Conservation (phyloP, 1,140 invertebrate species). For the Musca vetustissima region DNA sequence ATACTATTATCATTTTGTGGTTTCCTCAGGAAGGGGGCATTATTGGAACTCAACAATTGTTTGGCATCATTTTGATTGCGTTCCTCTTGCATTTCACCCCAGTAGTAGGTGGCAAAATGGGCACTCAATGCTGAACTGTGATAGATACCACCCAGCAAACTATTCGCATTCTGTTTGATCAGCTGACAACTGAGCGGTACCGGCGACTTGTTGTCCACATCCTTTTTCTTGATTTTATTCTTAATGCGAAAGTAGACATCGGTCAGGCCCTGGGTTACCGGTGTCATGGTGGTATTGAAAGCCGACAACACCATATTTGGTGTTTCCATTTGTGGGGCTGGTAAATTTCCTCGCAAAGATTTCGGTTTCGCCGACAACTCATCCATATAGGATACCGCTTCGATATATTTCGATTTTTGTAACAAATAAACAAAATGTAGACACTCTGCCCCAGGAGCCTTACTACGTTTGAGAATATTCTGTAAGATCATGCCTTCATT, state of each 20-base stretch:
- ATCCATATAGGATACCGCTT: constrained; percentile 48
- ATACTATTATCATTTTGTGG: constrained; percentile 28
- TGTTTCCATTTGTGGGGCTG: constrained; percentile 20
- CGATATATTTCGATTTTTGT: constrained; percentile 49
- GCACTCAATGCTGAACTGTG: constrained; percentile 43
- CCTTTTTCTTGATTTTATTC: constrained; percentile 30
- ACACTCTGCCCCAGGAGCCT: constrained; percentile 34
- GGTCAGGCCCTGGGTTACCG: constrained; percentile 40
- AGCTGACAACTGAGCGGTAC: constrained; percentile 46
- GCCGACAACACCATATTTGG: constrained; percentile 38
- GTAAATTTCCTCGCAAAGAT: background rate
- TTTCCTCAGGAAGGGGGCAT: constrained; percentile 44
- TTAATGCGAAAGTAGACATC: constrained; percentile 43
- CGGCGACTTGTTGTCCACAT: constrained; percentile 30
- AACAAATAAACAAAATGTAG: constrained; percentile 47
- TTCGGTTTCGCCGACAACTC: constrained; percentile 33
- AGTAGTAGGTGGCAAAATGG: constrained; percentile 34
- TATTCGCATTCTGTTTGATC: constrained; percentile 38
- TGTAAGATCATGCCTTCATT: constrained; percentile 40
- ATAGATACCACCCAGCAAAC: constrained; percentile 39
- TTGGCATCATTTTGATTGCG: background rate
- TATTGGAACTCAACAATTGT: constrained; percentile 27
- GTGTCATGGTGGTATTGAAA: constrained; percentile 47
- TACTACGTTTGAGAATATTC: constrained; percentile 33
- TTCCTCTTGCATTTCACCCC: constrained; percentile 33